Conservation (phyloP, 1,140 invertebrate genomes). For the Ceratosolen fusciceps region DNA sequence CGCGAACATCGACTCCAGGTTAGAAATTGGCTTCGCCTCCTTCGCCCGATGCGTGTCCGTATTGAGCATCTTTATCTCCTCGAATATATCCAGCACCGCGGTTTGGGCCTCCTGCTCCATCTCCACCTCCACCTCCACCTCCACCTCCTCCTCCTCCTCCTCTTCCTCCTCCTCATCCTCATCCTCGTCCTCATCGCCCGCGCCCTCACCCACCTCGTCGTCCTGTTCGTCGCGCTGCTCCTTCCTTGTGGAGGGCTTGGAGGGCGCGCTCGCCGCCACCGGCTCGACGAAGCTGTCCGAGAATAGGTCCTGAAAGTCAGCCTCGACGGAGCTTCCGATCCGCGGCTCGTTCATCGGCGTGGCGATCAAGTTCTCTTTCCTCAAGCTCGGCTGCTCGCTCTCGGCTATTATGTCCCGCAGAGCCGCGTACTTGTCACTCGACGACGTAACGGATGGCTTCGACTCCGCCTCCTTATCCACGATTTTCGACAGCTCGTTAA, state of each 20-base stretch:
- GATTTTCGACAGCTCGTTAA: slow-evolving; percentile 48
- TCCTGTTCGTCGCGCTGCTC: no score
- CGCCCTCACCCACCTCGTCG: no score
- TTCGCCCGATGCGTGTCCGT: slow-evolving; percentile 47
- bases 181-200: no score
- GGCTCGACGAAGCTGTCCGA: slow-evolving; percentile 57
- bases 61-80: slow-evolving; percentile 69
- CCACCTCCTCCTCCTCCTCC: no score
- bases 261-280: slow-evolving; percentile 42
- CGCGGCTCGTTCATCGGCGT: slow-evolving; percentile 48
- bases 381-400: slow-evolving; percentile 52
- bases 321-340: slow-evolving; percentile 54
- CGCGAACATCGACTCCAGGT: slow-evolving; percentile 65
- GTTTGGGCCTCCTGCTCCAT: slow-evolving; percentile 58
- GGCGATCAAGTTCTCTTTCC: slow-evolving; percentile 52
- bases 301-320: slow-evolving; percentile 66
- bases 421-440: slow-evolving; percentile 67
- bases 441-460: slow-evolving; percentile 59
- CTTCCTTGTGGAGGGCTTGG: no score
- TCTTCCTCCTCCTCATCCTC: no score
- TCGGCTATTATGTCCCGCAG: slow-evolving; percentile 66
- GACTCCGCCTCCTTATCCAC: slow-evolving; percentile 57
- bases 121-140: slow-evolving; percentile 52
- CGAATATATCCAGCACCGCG: slow-evolving; percentile 64
- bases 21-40: slow-evolving; percentile 49